A percentile compares a stretch with the other conserved stretches of the same genome.
These are phyloP conservation scores for Pseudomyrmex pallidus DNA, from an alignment of 1,140 invertebrate genomes.

Conservation along the genomic window DNA sequence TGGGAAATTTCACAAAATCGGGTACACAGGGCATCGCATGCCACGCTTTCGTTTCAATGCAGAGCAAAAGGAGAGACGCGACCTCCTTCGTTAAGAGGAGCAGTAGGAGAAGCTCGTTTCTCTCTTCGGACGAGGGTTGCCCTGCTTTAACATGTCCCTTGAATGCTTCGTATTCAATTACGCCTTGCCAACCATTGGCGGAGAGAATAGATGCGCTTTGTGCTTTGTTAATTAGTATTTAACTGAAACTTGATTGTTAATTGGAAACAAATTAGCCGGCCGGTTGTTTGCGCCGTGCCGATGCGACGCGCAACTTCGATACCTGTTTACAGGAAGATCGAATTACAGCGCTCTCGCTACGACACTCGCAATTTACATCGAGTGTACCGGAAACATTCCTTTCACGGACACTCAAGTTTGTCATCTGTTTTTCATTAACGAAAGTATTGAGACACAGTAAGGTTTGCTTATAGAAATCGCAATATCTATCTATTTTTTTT, in stretches of 20 bases:
- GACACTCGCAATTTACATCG: slow-evolving; percentile 33
- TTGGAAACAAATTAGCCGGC: slow-evolving; percentile 52
- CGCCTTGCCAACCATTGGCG: slow-evolving; percentile 14
- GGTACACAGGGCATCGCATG: background rate
- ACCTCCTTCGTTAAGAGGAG: slow-evolving; percentile 16
- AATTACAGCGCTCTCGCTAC: slow-evolving; percentile 34
- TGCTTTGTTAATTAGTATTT: slow-evolving; percentile 58
- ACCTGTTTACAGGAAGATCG: slow-evolving; percentile 46
- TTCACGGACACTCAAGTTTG: background rate
- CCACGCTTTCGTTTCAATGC: slow-evolving; percentile 20
- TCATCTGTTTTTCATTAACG: background rate
- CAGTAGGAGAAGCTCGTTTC: background rate
- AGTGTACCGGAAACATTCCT: slow-evolving; percentile 7
- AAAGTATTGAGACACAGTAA: too few species aligned
- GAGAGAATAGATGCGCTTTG: slow-evolving; percentile 41
- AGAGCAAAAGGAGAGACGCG: slow-evolving; percentile 10
- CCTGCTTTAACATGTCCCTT: slow-evolving; percentile 16
- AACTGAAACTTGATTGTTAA: slow-evolving; percentile 60
- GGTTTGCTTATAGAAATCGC: too few species aligned
- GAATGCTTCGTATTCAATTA: slow-evolving; percentile 53
- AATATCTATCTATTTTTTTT: too few species aligned
- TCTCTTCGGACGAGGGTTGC: background rate
- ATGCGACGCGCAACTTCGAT: slow-evolving; percentile 41
- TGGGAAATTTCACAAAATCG: slow-evolving; percentile 20
- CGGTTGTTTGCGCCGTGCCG: slow-evolving; percentile 28